Conservation (phyloP, 2,888 invertebrate species). For the Altica lythri region DNA sequence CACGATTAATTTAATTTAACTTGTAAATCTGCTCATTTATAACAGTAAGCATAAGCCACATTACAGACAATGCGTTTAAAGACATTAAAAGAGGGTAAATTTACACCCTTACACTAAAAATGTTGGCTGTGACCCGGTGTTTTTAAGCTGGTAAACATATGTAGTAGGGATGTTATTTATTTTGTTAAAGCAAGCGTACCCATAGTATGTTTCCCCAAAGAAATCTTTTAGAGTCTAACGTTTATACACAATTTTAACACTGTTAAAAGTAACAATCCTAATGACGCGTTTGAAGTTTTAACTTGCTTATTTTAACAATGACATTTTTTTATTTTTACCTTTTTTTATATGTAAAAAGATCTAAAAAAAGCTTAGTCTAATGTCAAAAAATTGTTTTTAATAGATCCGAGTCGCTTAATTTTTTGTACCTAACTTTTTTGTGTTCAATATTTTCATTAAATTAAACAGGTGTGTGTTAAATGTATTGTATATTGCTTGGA, state of each 20-base stretch:
- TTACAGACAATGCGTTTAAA: conserved; percentile 11
- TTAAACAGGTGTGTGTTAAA: no score
- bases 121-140: conserved; percentile 19
- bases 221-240: neutral
- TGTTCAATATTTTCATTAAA: no score
- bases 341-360: no score
- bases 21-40: conserved; percentile 22
- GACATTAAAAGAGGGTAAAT: conserved; percentile 14
- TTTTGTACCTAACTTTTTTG: no score
- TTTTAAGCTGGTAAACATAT: conserved; percentile 7
- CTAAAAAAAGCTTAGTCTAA: no score
- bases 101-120: conserved; percentile 16
- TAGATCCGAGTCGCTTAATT: no score
- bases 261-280: no score
- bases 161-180: neutral
- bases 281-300: no score
- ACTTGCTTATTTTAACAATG: no score
- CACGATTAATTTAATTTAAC: conserved; percentile 34
- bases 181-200: neutral
- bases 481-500: no score
- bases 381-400: no score
- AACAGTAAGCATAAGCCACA: conserved; percentile 19
- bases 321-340: no score
- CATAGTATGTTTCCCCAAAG: neutral
- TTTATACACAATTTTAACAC: neutral